phyloP scores from a whole-genome alignment of 37 sponge, comb jelly and placozoan genomes.

The Cliona cf. orientalis region DNA sequence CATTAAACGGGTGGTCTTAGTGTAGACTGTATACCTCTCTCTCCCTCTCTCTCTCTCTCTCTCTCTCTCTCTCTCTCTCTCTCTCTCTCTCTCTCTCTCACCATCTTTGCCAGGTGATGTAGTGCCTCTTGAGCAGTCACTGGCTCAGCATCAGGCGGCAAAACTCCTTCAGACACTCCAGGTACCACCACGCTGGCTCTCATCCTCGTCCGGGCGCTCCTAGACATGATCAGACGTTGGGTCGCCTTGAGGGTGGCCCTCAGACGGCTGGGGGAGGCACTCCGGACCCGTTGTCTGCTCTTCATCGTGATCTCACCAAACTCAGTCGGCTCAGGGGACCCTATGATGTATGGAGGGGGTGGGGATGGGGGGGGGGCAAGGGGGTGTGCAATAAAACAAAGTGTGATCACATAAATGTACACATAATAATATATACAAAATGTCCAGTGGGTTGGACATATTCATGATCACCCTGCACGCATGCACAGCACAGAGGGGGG shows the following conservation, averaged over 20 bases:
- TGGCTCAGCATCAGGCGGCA: slow-evolving; percentile 59
- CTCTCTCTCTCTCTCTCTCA: slow-evolving; percentile 12
- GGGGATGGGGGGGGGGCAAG: not conserved
- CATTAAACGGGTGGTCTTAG: no score
- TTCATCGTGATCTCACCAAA: slow-evolving; percentile 44
- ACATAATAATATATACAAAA: no score
- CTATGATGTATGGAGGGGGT: not conserved
- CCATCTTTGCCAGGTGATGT: slow-evolving; percentile 66
- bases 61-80: no score
- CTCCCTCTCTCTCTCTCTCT: no score
- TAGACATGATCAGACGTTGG: slow-evolving; percentile 1
- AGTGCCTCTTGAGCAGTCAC: slow-evolving; percentile 67
- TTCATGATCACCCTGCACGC: no score
- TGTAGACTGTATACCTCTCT: no score
- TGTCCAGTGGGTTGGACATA: no score
- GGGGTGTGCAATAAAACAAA: no score
- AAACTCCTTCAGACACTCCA: slow-evolving; percentile 66
- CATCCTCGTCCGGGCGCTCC: slow-evolving; percentile 49
- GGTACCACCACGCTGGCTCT: slow-evolving; percentile 59
- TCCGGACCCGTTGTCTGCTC: slow-evolving; percentile 28
- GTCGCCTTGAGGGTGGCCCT: slow-evolving; percentile 13
- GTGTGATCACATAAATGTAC: no score
- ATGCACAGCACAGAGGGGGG: no score
- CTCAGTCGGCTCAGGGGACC: slow-evolving; percentile 3
- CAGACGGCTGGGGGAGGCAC: slow-evolving; percentile 7